These are phyloP conservation scores for Leptogaster cylindrica DNA, from an alignment of 2,888 invertebrate species.

Conservation along the genomic window DNA sequence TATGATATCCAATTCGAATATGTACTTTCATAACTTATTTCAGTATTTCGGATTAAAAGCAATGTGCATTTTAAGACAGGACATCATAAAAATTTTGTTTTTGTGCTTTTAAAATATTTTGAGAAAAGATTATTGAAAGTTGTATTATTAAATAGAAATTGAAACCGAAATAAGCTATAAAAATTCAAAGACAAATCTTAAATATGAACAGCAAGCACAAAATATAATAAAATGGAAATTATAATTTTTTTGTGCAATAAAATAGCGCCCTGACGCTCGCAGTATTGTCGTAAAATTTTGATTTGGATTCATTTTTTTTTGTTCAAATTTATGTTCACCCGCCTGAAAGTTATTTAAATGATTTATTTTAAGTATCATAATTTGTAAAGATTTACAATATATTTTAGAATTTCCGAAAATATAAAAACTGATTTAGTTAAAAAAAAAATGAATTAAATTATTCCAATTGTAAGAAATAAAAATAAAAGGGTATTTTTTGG, in stretches of 20 bases:
- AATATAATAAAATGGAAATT: constrained; percentile 45
- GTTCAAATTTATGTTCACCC: constrained; percentile 5
- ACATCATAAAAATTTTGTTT: no score
- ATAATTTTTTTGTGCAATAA: constrained; percentile 54
- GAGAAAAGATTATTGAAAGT: no score
- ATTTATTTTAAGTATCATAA: constrained; percentile 18
- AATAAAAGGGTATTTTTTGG: constrained; percentile 1
- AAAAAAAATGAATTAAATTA: constrained; percentile 3
- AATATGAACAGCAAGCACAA: constrained; percentile 27
- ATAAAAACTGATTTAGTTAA: constrained; percentile 11
- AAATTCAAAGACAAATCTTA: background rate
- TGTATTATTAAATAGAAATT: no score
- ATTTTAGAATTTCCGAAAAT: no score
- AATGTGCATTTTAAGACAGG: no score
- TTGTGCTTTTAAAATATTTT: no score
- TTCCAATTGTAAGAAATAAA: constrained; percentile 16
- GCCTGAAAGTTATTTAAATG: constrained; percentile 6
- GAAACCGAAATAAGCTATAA: no score
- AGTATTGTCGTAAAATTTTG: constrained; percentile 46
- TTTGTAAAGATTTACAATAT: no score
- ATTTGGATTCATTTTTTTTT: background rate
- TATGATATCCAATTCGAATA: no score
- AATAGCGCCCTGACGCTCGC: constrained; percentile 56
- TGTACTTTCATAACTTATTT: no score
- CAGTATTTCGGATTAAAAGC: no score